Base-by-base conservation (phyloP, 2,113 vertebrate species). In the Lethenteron reissneri region DNA sequence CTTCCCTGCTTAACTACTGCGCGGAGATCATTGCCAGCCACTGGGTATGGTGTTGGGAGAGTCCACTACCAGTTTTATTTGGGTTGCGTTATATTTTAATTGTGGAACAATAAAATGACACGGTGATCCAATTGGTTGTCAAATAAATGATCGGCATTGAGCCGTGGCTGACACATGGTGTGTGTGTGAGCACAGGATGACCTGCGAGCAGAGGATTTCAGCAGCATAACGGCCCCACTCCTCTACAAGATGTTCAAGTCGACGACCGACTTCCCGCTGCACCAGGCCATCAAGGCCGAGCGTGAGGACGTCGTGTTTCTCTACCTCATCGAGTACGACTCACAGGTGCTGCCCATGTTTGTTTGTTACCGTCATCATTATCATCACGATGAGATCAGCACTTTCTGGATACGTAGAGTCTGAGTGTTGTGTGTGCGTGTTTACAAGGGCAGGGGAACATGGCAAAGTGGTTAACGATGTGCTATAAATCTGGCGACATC, bases 171-270 rank as follows among this genome's bases (percentile, higher is more conserved):
- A 72, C 57, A 73, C 17, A 13, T 25, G 56, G 74, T 11, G 3
- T 12, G 12, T 72, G 57, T 19, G 2, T 59, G 64, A 57, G n/a
- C 72, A 41, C 73, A 97, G 94, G 94, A 97, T 76, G 92, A 99
- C 70, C 77, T 99, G 72, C 81, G 87, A 71, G 97, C 97, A 78
- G 94, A 99, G 72, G 94, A 99, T 74, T 99, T 99, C 80, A 92
- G 89, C 76, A 94, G 86, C 75, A 90, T 99, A 91, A 90, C 89
- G 71, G 91, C 94, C 71, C 92, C 89, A 78, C 81, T 99, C 4
- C 72, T 99, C 57, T 97, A 90, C 77, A 96, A 97, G 82, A 99
- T 99, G 94, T 92, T 99, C 80, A 95, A 97, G 74, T 99, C 92
- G 3, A 99, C 96, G 82, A 99, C 94, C 0, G 89, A 96, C 70